Conservation (phyloP, 2,888 invertebrate genomes). For the Mechanitis mazaeus region DNA sequence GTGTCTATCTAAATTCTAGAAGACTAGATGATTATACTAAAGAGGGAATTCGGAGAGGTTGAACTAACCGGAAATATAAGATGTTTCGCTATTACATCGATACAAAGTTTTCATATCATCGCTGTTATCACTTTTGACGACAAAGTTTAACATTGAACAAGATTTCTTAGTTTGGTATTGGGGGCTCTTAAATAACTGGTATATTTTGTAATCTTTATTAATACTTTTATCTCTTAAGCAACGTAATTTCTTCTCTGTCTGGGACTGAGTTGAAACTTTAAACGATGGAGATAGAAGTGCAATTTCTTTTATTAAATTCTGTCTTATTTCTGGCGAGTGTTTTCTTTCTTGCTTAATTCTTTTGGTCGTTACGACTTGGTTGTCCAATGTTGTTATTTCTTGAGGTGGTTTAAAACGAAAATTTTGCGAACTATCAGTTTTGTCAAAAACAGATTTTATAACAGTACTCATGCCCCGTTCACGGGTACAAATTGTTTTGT, state of each 20-base stretch:
- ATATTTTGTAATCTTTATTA: slow-evolving; percentile 42
- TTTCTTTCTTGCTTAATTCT: slow-evolving; percentile 15
- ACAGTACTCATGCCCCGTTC: slow-evolving; percentile 41
- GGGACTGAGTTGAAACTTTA: slow-evolving; percentile 46
- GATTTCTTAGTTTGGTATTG: slow-evolving; percentile 34
- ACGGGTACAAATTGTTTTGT: slow-evolving; percentile 31
- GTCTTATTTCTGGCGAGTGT: slow-evolving; percentile 26
- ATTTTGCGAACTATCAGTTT: slow-evolving; percentile 27
- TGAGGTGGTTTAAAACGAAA: slow-evolving; percentile 19
- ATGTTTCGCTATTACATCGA: slow-evolving; percentile 52
- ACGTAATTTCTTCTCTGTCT: slow-evolving; percentile 38
- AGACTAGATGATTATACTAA: neutral
- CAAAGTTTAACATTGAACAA: slow-evolving; percentile 40
- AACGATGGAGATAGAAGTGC: slow-evolving; percentile 35
- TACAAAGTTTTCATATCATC: slow-evolving; percentile 59
- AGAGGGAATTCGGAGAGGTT: neutral
- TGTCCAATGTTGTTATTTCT: slow-evolving; percentile 19
- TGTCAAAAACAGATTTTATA: slow-evolving; percentile 36
- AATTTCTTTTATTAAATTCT: slow-evolving; percentile 41
- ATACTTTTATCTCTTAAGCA: slow-evolving; percentile 26
- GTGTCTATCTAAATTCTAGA: neutral
- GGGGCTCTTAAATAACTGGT: slow-evolving; percentile 40
- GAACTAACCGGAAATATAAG: slow-evolving; percentile 34
- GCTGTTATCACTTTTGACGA: slow-evolving; percentile 32
- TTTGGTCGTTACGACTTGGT: slow-evolving; percentile 18